Conservation (phyloP, 2,113 vertebrate species). For the Platycercus adscitus region DNA sequence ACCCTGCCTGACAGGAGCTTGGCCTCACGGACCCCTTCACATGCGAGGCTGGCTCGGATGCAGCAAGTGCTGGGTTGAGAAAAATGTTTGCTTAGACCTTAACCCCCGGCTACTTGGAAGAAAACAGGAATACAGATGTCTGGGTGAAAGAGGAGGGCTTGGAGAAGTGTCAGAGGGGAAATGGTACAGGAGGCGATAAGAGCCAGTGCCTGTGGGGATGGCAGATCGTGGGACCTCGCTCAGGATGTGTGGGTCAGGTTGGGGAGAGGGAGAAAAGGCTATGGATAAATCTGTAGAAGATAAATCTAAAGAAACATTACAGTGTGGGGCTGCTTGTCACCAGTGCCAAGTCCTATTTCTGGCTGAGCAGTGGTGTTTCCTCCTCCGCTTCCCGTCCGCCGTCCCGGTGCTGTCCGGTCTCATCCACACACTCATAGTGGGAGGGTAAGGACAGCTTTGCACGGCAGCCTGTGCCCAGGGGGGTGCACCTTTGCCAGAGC, state of each 20-base stretch:
- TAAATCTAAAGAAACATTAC: neutral
- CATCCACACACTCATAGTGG: fast-evolving
- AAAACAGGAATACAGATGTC: constrained; percentile 28
- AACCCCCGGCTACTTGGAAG: neutral
- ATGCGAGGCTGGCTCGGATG: neutral
- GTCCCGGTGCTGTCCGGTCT: fast-evolving
- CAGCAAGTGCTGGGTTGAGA: neutral
- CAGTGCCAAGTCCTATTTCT: neutral
- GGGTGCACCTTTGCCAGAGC: neutral
- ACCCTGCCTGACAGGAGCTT: neutral
- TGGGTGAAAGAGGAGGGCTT: constrained; percentile 16
- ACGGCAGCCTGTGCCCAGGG: fast-evolving
- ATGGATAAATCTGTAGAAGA: neutral
- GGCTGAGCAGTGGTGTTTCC: neutral
- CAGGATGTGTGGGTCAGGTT: neutral
- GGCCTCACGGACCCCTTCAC: neutral
- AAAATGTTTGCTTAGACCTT: neutral
- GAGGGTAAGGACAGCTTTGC: neutral
- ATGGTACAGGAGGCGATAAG: fast-evolving
- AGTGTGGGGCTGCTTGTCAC: neutral
- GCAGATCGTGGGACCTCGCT: fast-evolving
- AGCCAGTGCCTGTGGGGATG: fast-evolving
- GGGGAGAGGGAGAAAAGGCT: neutral
- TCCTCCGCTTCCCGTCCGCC: neutral
- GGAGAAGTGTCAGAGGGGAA: neutral